Evolutionary conservation across 2,797 vertebrate species (phyloP).

Genomic region (Chelmon rostratus): DNA sequence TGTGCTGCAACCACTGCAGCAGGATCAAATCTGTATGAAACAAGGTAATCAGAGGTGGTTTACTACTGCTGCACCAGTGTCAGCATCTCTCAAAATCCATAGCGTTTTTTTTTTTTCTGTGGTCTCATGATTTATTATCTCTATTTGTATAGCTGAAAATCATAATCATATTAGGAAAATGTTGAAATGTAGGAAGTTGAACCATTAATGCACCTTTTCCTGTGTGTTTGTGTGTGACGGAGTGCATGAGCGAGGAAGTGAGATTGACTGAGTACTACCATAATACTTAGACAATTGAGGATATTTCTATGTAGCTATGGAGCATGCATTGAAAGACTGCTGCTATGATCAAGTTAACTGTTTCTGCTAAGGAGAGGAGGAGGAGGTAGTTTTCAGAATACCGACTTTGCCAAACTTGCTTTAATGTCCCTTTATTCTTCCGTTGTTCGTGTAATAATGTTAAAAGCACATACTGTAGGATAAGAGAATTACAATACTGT

Average conservation of each 20-base stretch:
- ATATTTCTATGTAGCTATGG: not conserved
- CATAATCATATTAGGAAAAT: conserved; percentile 1
- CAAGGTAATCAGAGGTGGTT: conserved; percentile 6
- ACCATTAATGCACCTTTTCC: conserved; percentile 40
- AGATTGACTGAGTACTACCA: not conserved
- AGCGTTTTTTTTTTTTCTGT: conserved; percentile 20
- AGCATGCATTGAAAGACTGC: conserved; percentile 22
- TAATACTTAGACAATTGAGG: conserved; percentile 12
- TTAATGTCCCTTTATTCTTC: conserved; percentile 27
- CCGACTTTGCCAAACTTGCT: conserved; percentile 37
- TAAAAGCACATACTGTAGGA: conserved; percentile 60
- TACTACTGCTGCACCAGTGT: conserved; percentile 1
- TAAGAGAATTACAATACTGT: conserved; percentile 29
- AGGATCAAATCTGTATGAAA: conserved; percentile 27
- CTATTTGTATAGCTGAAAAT: conserved; percentile 24
- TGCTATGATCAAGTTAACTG: conserved; percentile 41
- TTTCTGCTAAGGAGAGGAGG: conserved; percentile 7
- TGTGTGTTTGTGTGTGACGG: conserved; percentile 2
- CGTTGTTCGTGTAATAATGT: conserved; percentile 52
- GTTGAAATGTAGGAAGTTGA: conserved; percentile 1
- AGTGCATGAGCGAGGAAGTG: not conserved
- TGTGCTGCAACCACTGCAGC: conserved; percentile 17
- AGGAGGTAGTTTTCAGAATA: conserved; percentile 30
- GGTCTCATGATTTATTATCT: conserved; percentile 16
- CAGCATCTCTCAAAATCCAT: conserved; percentile 23